Base-by-base conservation (phyloP, 2,888 invertebrate genomes). In the Volucella inflata region DNA sequence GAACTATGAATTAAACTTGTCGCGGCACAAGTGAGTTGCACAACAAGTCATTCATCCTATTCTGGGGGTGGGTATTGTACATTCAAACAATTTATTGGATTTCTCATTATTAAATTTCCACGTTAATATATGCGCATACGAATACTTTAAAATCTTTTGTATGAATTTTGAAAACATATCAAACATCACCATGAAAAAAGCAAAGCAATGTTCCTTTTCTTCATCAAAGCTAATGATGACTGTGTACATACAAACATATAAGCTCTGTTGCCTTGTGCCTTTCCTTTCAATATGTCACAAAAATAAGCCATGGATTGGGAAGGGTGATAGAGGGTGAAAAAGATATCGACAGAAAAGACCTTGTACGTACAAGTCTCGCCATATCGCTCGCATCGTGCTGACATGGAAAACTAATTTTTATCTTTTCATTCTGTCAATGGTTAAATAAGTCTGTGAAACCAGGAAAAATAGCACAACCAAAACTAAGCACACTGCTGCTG, bases 321-420 rank as follows among this genome's bases (percentile, higher is more conserved):
- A 16, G 2, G 16, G 30, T 30, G 30, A 30, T 30, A 30, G 30
- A 4, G 14, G 16, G 12, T 8, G 30, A 46, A 16, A n/a, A 30
- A 9, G 30, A 14, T 16, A 36, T 48, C n/a, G 60, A 14, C n/a
- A 4, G 3, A 21, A 42, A 14, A 10, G 11, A 9, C 36, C 30
- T 44, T 30, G 30, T 30, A 30, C 30, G 30, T 30, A 30, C 30
- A 30, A 14, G 46, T 11, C 21, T 46, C 30, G 8, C 8, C 14
- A 38, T 30, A 36, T n/a, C n/a, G n/a, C 11, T 36, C 11, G 16
- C 12, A 12, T 48, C 14, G 11, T 11, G 14, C 30, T 48, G 8
- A 11, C 11, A 36, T 64, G 40, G 30, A 30, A 67, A 67, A 67
- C 67, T 67, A 65, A 65, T 65, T 65, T 65, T 40, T 17, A 51